Conservation (phyloP, 1,140 invertebrate genomes). For the Drosophila kohkoa region DNA sequence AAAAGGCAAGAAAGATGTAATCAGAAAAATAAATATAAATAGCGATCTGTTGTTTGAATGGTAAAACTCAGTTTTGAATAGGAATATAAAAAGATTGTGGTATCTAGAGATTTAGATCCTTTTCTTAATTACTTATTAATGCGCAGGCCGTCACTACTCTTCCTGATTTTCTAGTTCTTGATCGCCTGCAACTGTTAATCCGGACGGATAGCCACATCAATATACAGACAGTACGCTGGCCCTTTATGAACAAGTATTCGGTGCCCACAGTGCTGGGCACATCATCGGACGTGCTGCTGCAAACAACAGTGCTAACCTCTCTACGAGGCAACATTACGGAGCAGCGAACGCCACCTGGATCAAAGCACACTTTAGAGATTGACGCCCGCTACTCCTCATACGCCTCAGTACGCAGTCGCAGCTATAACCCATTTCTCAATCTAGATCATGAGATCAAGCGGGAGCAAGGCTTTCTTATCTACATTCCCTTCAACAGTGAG, state of each 20-base stretch:
- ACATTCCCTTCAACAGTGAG: slow-evolving; percentile 86
- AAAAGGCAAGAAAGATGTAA: too few species aligned
- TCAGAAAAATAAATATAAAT: too few species aligned
- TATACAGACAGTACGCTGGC: slow-evolving; percentile 82
- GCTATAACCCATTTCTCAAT: slow-evolving; percentile 87
- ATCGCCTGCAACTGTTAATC: slow-evolving; percentile 66
- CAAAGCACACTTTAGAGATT: slow-evolving; percentile 86
- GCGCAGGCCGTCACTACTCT: neutral
- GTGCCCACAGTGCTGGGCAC: slow-evolving; percentile 87
- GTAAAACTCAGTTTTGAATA: too few species aligned
- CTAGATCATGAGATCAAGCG: slow-evolving; percentile 87
- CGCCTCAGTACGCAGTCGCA: slow-evolving; percentile 86
- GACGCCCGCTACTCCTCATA: slow-evolving; percentile 87
- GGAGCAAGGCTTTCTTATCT: slow-evolving; percentile 87
- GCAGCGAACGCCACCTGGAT: slow-evolving; percentile 67
- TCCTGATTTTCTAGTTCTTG: slow-evolving; percentile 53
- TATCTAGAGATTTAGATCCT: too few species aligned
- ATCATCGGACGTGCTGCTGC: slow-evolving; percentile 85
- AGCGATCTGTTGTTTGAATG: too few species aligned
- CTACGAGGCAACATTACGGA: slow-evolving; percentile 87
- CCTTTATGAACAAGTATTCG: slow-evolving; percentile 85
- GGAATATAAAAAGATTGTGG: too few species aligned
- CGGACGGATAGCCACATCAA: slow-evolving; percentile 80
- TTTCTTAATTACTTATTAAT: too few species aligned
- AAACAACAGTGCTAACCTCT: slow-evolving; percentile 86